A percentile compares a stretch with the other conserved stretches of the same genome.
These are phyloP conservation scores for Capromys pilorides DNA, from an alignment of 2,797 vertebrate species.

Conservation along the genomic window DNA sequence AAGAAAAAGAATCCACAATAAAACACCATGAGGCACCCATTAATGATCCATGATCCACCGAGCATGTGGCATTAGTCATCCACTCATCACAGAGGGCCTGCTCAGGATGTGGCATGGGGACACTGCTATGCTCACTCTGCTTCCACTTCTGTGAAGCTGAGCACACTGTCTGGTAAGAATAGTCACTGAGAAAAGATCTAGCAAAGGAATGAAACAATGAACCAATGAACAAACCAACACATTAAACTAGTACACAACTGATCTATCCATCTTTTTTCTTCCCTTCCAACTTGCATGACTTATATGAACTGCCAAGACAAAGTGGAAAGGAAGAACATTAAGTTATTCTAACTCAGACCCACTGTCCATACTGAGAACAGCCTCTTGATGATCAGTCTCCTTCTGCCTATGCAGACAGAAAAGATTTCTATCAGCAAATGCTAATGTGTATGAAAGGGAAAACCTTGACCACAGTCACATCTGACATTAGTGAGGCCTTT, in stretches of 20 bases:
- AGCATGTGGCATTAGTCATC: not conserved
- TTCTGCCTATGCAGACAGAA: not conserved
- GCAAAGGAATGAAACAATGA: not conserved
- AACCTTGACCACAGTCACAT: not conserved
- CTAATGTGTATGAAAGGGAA: not conserved
- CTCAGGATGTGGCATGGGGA: not conserved
- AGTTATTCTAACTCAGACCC: not conserved
- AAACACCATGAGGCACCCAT: not conserved
- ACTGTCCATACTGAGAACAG: not conserved
- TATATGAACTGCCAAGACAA: not conserved
- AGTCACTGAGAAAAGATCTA: not conserved
- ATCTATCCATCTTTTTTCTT: not conserved
- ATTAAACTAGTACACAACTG: not conserved
- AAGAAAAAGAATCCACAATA: not conserved
- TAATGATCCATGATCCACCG: not conserved
- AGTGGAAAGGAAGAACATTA: not conserved
- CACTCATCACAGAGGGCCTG: not conserved
- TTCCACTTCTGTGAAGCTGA: not conserved
- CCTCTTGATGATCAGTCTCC: not conserved
- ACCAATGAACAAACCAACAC: not conserved
- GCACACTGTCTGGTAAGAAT: not conserved
- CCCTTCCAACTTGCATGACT: not conserved
- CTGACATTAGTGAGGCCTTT: not conserved
- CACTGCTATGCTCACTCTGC: not conserved
- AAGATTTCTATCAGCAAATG: not conserved